Evolutionary conservation across 1,140 invertebrate genomes (phyloP), one percentile per base, ranked within the genome.

Genomic region (Venturia canescens): DNA sequence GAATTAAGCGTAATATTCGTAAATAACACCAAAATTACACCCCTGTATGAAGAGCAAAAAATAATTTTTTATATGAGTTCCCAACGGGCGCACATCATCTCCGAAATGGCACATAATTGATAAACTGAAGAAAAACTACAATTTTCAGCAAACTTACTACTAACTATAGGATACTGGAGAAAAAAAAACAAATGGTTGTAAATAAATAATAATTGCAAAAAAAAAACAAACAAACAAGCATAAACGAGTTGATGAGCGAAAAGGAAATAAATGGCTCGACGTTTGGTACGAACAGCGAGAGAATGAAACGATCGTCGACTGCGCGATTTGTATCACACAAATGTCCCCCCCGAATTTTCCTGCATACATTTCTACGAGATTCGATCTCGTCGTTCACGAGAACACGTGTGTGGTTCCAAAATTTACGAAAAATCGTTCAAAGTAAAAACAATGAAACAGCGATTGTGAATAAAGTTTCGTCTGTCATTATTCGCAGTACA

Each of bases 11-110:
- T 85, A 85, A 82, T 82, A 44, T 89, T 88, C 86, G 82, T 91
- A 91, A 90, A 87, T 89, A 91, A 91, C 89, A 91, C 89, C 90
- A 91, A 91, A 91, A 89, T 89, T 87, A 90, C 87, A 88, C 84
- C 82, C 76, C 83, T 89, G 86, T 90, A 90, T 89, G 83, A 89
- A 44, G 11, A 13, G 13, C 7, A 44, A 44, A 90, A 90, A 86
- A 67, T 88, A 89, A 91, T 90, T 92, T 88, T 91, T 91, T 91
- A 89, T 91, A 89, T 90, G 87, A 92, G 89, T 90, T 90, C 79
- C 84, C 78, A 84, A 89, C 85, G 85, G 84, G 84, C 89, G 89
- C 90, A 91, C 91, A 89, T 88, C 86, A 89, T 89, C 85, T 90
- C 86, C 87, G 13, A 44, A 90, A 89, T 86, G 86, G 89, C 89